A percentile compares a stretch with the other conserved stretches of the same genome.
Evolutionary conservation across 2,113 vertebrate genomes (phyloP).

Genomic region (Hippocampus guttulatus): DNA sequence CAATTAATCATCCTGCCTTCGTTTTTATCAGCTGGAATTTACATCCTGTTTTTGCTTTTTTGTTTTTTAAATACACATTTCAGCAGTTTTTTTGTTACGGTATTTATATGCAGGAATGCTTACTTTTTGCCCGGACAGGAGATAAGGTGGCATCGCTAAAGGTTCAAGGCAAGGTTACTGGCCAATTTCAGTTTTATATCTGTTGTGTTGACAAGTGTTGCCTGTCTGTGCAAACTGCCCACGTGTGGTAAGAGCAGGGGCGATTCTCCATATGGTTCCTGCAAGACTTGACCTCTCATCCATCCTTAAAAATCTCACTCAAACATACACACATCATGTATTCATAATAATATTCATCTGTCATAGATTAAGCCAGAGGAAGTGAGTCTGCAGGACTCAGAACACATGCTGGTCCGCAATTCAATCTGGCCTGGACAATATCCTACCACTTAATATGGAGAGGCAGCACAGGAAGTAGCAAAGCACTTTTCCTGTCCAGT

Average conservation of each 20-base stretch:
- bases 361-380: slow-evolving; percentile 58
- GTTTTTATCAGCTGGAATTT: slow-evolving; percentile 28
- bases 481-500: slow-evolving; percentile 1
- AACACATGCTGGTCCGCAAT: slow-evolving; percentile 41
- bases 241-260: slow-evolving; percentile 38
- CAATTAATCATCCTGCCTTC: slow-evolving; percentile 16
- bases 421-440: slow-evolving; percentile 57
- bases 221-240: slow-evolving; percentile 38
- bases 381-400: slow-evolving; percentile 42
- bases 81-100: neutral
- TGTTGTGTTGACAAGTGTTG: slow-evolving; percentile 67
- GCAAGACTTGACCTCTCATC: slow-evolving; percentile 47
- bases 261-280: slow-evolving; percentile 68
- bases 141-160: slow-evolving; percentile 23
- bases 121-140: slow-evolving; percentile 29
- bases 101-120: slow-evolving; percentile 18
- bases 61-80: slow-evolving; percentile 17
- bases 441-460: slow-evolving; percentile 46
- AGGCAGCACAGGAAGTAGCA: slow-evolving; percentile 45
- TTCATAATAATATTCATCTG: slow-evolving; percentile 34
- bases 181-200: slow-evolving; percentile 48
- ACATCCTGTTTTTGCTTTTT: slow-evolving; percentile 57
- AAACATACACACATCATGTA: slow-evolving; percentile 3
- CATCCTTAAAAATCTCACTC: slow-evolving; percentile 12
- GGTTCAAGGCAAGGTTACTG: slow-evolving; percentile 51